These are phyloP conservation scores for Melanotaenia maccullochi DNA, from an alignment of 2,797 vertebrate genomes.

Conservation along the genomic window DNA sequence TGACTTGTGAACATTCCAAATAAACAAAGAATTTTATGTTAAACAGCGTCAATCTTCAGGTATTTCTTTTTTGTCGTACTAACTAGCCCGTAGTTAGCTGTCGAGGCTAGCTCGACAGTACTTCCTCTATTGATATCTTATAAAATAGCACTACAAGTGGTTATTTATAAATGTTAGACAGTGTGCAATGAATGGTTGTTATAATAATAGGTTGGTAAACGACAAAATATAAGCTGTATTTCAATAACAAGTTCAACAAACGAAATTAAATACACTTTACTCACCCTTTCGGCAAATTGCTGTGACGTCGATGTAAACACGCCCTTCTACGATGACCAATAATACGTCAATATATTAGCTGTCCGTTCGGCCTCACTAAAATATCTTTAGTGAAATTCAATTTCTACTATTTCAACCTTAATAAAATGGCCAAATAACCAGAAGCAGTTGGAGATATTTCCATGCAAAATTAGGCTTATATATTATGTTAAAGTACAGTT, in stretches of 20 bases:
- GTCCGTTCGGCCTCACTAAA: slow-evolving; percentile 50
- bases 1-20: neutral
- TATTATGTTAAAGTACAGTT: accelerated
- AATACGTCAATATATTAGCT: slow-evolving; percentile 53
- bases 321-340: slow-evolving; percentile 60
- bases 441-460: neutral
- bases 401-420: neutral
- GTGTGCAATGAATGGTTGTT: accelerated
- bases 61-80: slow-evolving; percentile 28
- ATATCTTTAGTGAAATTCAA: neutral
- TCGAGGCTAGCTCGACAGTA: slow-evolving; percentile 51
- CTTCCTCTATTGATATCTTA: slow-evolving; percentile 48
- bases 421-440: neutral
- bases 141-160: neutral
- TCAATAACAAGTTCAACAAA: slow-evolving; percentile 12
- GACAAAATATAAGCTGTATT: accelerated
- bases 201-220: accelerated
- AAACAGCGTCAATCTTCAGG: neutral
- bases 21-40: neutral
- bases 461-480: neutral
- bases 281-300: slow-evolving; percentile 61
- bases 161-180: neutral
- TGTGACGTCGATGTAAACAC: slow-evolving; percentile 77
- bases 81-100: slow-evolving; percentile 55
- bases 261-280: slow-evolving; percentile 46